phyloP scores from a whole-genome alignment of 2,888 invertebrate genomes.

The Margaritifera margaritifera region DNA sequence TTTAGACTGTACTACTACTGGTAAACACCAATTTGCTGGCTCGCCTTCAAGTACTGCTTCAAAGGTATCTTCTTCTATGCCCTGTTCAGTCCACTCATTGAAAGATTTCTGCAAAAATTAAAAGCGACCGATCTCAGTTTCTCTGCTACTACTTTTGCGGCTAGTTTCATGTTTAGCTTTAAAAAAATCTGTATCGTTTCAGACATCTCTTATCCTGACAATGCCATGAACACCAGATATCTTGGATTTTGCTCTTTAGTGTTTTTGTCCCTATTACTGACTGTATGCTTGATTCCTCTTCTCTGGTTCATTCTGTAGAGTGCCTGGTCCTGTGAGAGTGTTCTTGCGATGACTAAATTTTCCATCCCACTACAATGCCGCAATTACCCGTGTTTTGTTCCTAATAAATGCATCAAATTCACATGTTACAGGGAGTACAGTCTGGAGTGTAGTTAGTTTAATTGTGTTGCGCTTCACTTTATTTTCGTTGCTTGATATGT shows the following conservation, averaged over 20 bases:
- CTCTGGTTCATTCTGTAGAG: background rate
- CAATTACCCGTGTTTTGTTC: background rate
- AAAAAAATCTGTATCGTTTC: background rate
- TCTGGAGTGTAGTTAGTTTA: background rate
- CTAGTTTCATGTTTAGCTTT: background rate
- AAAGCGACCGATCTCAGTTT: too few species aligned
- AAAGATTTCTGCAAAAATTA: background rate
- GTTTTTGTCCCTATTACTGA: background rate
- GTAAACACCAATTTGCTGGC: slow-evolving; percentile 16
- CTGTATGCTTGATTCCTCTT: background rate
- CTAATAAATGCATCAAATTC: too few species aligned
- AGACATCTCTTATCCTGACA: background rate
- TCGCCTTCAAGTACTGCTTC: background rate
- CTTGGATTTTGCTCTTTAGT: rapidly evolving
- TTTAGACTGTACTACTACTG: slow-evolving; percentile 14
- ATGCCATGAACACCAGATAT: background rate
- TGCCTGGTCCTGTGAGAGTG: background rate
- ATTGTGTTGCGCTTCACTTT: background rate
- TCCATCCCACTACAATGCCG: background rate
- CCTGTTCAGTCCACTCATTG: background rate
- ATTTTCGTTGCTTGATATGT: background rate
- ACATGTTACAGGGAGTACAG: background rate
- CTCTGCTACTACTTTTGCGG: background rate
- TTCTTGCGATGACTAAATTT: background rate
- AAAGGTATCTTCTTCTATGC: background rate